Evolutionary conservation across 1,140 invertebrate species (phyloP).

Genomic region (Pseudachorutes palmiensis): DNA sequence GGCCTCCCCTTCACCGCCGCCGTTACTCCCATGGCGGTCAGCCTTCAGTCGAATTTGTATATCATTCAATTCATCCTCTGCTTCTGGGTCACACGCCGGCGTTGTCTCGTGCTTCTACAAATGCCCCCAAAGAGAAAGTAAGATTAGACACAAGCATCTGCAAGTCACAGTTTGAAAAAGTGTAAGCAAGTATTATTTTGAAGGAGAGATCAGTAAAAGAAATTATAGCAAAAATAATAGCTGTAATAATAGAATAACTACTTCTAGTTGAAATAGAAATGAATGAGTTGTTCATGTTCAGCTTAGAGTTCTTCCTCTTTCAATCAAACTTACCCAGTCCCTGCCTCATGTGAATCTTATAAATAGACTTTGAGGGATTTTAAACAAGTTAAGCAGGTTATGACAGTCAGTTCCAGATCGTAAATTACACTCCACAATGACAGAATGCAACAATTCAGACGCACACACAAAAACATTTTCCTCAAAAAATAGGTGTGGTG

Average conservation of each 20-base stretch:
- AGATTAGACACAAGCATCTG: neutral
- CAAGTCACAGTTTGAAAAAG: neutral
- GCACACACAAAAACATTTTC: neutral
- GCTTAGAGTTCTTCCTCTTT: too few relatives aligned
- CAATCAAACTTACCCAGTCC: too few relatives aligned
- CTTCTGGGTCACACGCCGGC: constrained; percentile 40
- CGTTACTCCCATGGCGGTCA: constrained; percentile 22
- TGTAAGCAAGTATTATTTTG: neutral
- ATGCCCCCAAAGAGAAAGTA: neutral
- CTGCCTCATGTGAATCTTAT: too few relatives aligned
- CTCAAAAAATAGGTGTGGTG: neutral
- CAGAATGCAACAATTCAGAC: neutral
- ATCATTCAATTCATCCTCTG: constrained; percentile 45
- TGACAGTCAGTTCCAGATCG: too few relatives aligned
- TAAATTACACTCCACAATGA: neutral
- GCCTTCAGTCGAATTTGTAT: constrained; percentile 45
- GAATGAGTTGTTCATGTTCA: too few relatives aligned
- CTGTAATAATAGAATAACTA: too few relatives aligned
- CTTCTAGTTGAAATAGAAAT: too few relatives aligned
- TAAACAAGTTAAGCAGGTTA: too few relatives aligned
- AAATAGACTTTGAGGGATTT: too few relatives aligned
- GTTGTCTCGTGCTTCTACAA: constrained; percentile 42
- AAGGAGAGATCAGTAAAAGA: too few relatives aligned
- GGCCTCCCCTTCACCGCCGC: constrained; percentile 5
- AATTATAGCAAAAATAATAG: too few relatives aligned